Evolutionary conservation across 2,797 vertebrate genomes (phyloP).

Genomic region (Myripristis jacobus): DNA sequence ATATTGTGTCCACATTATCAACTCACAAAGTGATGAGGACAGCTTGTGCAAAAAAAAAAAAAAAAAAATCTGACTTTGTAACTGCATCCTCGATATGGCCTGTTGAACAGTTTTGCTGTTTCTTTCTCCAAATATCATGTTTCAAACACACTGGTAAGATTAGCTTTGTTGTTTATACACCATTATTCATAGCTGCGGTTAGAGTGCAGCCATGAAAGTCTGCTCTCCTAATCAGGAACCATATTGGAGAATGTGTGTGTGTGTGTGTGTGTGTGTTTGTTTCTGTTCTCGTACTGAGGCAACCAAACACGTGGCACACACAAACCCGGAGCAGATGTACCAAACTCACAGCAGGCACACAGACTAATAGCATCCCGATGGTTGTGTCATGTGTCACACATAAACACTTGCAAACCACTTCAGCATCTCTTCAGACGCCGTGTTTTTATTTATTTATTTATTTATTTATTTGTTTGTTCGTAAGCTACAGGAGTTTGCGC

Average conservation of each 20-base stretch:
- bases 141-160: constrained; percentile 17
- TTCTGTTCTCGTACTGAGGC: constrained; percentile 60
- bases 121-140: constrained; percentile 13
- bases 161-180: constrained; percentile 34
- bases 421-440: neutral
- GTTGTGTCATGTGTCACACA: constrained; percentile 35
- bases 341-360: constrained; percentile 49
- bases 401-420: constrained; percentile 13
- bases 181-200: constrained; percentile 49
- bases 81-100: neutral
- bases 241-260: constrained; percentile 70
- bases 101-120: neutral
- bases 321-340: constrained; percentile 54
- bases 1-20: constrained; percentile 34
- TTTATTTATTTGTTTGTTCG: constrained; percentile 33
- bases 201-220: constrained; percentile 61
- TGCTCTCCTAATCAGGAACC: constrained; percentile 59
- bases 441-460: no score
- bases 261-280: no score
- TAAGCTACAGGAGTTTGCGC: neutral
- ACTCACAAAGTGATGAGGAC: constrained; percentile 30
- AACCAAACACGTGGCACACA: constrained; percentile 66
- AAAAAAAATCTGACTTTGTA: constrained; percentile 31
- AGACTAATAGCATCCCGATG: constrained; percentile 35
- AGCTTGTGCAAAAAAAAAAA: constrained; percentile 7